A percentile compares a stretch with the other conserved stretches of the same genome.
Conservation (phyloP, 2,888 invertebrate species). For the Amaurobius ferox region DNA sequence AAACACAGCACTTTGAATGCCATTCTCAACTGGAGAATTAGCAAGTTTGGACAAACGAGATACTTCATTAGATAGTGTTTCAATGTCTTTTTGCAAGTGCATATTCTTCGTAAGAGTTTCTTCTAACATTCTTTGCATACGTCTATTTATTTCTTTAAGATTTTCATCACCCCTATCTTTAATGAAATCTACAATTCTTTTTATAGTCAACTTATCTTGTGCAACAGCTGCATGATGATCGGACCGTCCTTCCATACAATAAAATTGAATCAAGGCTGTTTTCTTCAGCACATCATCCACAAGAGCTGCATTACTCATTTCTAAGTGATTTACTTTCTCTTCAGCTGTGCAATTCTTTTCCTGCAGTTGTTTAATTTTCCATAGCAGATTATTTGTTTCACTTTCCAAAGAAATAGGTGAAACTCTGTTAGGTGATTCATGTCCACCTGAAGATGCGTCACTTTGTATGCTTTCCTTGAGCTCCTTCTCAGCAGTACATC, state of each 20-base stretch:
- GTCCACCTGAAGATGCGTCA: slow-evolving; percentile 56
- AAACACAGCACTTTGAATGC: slow-evolving; percentile 49
- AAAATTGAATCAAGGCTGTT: slow-evolving; percentile 79
- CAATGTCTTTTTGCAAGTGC: slow-evolving; percentile 78
- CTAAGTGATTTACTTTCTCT: slow-evolving; percentile 79
- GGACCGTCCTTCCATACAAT: slow-evolving; percentile 78
- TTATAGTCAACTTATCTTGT: slow-evolving; percentile 77
- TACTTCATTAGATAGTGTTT: slow-evolving; percentile 66
- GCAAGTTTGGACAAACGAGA: slow-evolving; percentile 59
- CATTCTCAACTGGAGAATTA: slow-evolving; percentile 45
- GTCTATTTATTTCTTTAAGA: slow-evolving; percentile 75
- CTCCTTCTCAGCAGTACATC: slow-evolving; percentile 50
- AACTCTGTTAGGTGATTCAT: slow-evolving; percentile 54
- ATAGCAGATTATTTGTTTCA: slow-evolving; percentile 78
- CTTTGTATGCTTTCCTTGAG: slow-evolving; percentile 52
- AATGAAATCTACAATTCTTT: slow-evolving; percentile 78
- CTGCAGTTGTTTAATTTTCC: slow-evolving; percentile 78
- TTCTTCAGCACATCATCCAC: slow-evolving; percentile 79
- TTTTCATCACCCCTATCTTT: slow-evolving; percentile 78
- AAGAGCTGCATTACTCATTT: slow-evolving; percentile 79
- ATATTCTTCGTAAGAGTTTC: slow-evolving; percentile 80
- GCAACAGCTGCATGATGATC: slow-evolving; percentile 74
- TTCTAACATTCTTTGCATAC: slow-evolving; percentile 79
- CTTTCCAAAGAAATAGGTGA: slow-evolving; percentile 75
- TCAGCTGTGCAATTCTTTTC: slow-evolving; percentile 79